These are phyloP conservation scores for Drosophila flavopinicola DNA, from an alignment of 2,888 invertebrate genomes.

Conservation along the genomic window DNA sequence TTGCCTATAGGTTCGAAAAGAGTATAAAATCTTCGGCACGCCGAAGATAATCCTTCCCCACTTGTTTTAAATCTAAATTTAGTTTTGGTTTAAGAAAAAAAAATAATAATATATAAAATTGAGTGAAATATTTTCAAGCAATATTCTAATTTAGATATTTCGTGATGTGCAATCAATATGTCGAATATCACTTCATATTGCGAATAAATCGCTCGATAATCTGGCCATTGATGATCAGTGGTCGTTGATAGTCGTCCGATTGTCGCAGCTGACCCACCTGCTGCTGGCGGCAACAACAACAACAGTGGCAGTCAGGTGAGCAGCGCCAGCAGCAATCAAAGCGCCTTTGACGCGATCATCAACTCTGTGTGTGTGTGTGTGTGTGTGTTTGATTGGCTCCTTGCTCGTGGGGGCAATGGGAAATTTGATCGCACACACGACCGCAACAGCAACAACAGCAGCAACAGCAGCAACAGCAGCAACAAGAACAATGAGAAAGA, in stretches of 20 bases:
- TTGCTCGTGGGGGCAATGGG: constrained; percentile 29
- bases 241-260: constrained; percentile 17
- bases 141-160: too few relatives aligned
- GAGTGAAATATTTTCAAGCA: too few relatives aligned
- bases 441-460: constrained; percentile 19
- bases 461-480: constrained; percentile 27
- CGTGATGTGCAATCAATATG: too few relatives aligned
- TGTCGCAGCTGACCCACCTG: constrained; percentile 26
- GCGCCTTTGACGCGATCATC: constrained; percentile 31
- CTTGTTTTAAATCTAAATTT: too few relatives aligned
- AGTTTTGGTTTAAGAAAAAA: too few relatives aligned
- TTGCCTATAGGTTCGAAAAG: too few relatives aligned
- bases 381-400: constrained; percentile 33
- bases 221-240: not conserved
- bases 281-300: constrained; percentile 27
- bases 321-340: constrained; percentile 13
- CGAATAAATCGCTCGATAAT: constrained; percentile 2
- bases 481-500: constrained; percentile 11
- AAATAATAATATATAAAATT: too few relatives aligned
- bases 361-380: not conserved
- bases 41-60: too few relatives aligned
- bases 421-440: constrained; percentile 62
- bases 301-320: constrained; percentile 54
- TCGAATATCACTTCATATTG: too few relatives aligned
- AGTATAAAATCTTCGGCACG: too few relatives aligned